Conservation (phyloP, 2,888 invertebrate species). For the Synergus umbraculus region DNA sequence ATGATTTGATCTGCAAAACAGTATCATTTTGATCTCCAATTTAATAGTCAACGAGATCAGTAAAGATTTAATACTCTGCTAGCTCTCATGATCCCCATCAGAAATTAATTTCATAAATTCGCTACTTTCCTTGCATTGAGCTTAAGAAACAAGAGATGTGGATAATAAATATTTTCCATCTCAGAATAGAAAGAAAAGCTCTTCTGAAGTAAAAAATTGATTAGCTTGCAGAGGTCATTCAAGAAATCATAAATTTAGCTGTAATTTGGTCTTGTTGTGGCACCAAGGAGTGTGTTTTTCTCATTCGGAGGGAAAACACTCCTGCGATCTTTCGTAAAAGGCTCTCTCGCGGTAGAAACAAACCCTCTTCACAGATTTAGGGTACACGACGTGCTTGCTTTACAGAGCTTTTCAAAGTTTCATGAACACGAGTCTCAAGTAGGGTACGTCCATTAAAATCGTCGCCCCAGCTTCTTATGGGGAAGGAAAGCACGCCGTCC, state of each 20-base stretch:
- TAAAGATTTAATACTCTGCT: no score
- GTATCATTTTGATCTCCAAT: no score
- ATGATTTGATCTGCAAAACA: no score
- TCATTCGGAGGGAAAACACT: constrained; percentile 38
- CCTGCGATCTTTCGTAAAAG: constrained; percentile 27
- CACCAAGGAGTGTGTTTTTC: constrained; percentile 26
- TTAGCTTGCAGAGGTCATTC: constrained; percentile 3
- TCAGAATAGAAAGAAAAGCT: background rate
- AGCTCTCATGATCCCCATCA: no score
- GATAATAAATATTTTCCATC: no score
- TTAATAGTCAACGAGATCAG: no score
- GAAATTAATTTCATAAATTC: no score
- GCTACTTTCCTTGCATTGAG: no score
- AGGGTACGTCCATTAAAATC: constrained; percentile 56
- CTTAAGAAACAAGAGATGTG: no score
- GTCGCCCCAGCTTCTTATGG: constrained; percentile 49
- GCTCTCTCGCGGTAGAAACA: constrained; percentile 5
- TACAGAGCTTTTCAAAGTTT: constrained; percentile 53
- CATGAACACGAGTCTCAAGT: constrained; percentile 60
- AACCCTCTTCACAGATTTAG: constrained; percentile 45
- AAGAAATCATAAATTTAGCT: constrained; percentile 11
- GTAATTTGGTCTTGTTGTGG: constrained; percentile 13
- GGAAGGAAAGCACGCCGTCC: constrained; percentile 25
- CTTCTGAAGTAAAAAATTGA: background rate
- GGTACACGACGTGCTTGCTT: constrained; percentile 48